A percentile compares a stretch with the other conserved stretches of the same genome.
Evolutionary conservation across 1,140 invertebrate species (phyloP).

Genomic region (Papilio glaucus): DNA sequence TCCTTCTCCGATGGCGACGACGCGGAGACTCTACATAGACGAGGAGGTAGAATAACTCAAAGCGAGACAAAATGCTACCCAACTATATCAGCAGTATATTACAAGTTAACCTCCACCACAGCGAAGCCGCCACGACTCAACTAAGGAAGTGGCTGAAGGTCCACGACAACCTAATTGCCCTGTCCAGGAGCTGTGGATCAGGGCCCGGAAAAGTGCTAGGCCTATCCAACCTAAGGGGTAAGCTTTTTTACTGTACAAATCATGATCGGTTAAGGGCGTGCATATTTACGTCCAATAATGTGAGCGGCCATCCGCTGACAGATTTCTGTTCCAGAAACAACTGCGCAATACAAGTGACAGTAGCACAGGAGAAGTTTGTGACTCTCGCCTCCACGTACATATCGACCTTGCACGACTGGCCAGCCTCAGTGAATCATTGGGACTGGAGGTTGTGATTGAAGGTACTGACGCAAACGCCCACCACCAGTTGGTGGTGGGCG

Average conservation of each 20-base stretch:
- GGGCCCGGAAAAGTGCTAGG: not conserved
- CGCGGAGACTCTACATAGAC: not conserved
- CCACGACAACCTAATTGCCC: not conserved
- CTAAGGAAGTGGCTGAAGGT: not conserved
- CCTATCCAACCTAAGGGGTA: not conserved
- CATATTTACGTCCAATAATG: not conserved
- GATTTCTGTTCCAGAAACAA: not conserved
- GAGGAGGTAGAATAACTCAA: not conserved
- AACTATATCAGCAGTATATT: not conserved
- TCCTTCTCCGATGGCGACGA: too few species aligned
- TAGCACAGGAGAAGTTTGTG: too few species aligned
- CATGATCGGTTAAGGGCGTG: not conserved
- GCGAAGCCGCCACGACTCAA: not conserved
- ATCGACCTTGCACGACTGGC: too few species aligned
- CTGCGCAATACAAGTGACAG: not conserved
- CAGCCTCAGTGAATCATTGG: too few species aligned
- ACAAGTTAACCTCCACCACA: not conserved
- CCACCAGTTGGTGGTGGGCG: too few species aligned
- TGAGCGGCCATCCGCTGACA: not conserved
- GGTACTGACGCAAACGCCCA: too few species aligned
- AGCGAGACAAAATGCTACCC: not conserved
- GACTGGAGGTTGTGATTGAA: too few species aligned
- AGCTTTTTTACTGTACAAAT: not conserved
- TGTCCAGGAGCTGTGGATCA: not conserved
- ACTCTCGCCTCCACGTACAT: too few species aligned